Percentiles rank a stretch among this genome's conserved stretches.
Evolutionary conservation across 2,113 vertebrate species (phyloP).

Genomic region (Heterotis niloticus): DNA sequence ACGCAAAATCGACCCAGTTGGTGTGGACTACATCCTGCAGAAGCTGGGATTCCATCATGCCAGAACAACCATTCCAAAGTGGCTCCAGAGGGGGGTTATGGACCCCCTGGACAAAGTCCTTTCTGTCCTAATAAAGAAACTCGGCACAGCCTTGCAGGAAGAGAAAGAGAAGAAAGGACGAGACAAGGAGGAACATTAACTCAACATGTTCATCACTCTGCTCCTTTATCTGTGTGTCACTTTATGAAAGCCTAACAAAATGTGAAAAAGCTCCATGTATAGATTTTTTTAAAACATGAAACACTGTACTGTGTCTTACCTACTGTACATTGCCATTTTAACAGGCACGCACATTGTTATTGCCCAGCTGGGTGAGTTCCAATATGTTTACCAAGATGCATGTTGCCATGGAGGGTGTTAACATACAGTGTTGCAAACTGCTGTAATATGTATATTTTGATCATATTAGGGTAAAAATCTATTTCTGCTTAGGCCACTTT

Average conservation of each 20-base stretch:
- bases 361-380: constrained; percentile 48
- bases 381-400: constrained; percentile 70
- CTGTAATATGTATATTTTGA: constrained; percentile 74
- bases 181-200: constrained; percentile 89
- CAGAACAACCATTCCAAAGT: constrained; percentile 97
- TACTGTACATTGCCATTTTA: constrained; percentile 60
- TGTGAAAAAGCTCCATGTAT: constrained; percentile 43
- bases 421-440: constrained; percentile 64
- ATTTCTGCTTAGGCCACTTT: constrained; percentile 58
- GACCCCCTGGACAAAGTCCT: constrained; percentile 96
- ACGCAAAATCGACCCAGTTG: constrained; percentile 94
- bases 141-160: constrained; percentile 90
- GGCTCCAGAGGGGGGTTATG: constrained; percentile 99
- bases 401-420: constrained; percentile 59
- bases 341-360: constrained; percentile 31
- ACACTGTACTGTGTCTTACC: constrained; percentile 51
- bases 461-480: constrained; percentile 62
- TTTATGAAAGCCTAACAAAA: constrained; percentile 14
- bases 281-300: constrained; percentile 60
- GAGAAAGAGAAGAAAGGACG: constrained; percentile 91
- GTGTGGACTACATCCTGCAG: constrained; percentile 97
- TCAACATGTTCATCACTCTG: constrained; percentile 20
- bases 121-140: constrained; percentile 94
- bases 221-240: background rate
- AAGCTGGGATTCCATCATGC: constrained; percentile 98